These are phyloP conservation scores for Pseudomugil tenellus DNA, from an alignment of 2,797 vertebrate species.

Conservation along the genomic window DNA sequence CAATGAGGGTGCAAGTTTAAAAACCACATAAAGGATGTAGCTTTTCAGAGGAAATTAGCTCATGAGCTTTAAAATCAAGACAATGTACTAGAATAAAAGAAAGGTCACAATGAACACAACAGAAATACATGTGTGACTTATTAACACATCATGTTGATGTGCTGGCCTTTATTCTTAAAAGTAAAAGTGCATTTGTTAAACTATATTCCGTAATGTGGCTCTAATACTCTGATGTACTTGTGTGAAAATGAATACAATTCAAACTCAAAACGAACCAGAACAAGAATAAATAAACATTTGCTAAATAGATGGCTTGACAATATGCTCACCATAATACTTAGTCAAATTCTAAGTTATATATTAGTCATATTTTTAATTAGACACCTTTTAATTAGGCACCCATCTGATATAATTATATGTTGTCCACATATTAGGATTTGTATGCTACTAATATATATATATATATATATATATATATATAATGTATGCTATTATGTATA, in stretches of 20 bases:
- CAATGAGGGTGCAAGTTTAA: slow-evolving; percentile 5
- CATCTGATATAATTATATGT: neutral
- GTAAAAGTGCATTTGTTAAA: neutral
- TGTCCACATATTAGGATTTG: neutral
- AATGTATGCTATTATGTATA: slow-evolving; percentile 4
- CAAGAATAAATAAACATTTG: too few relatives aligned
- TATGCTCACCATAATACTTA: neutral
- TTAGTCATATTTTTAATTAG: neutral
- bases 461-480: too few relatives aligned
- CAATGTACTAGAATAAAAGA: slow-evolving; percentile 1
- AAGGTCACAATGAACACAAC: neutral
- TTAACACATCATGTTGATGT: neutral
- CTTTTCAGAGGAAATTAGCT: neutral
- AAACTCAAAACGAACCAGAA: neutral
- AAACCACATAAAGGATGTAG: neutral
- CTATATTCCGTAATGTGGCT: neutral
- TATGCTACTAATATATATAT: too few relatives aligned
- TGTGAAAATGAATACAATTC: neutral
- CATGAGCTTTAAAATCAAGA: slow-evolving; percentile 1
- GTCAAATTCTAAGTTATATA: neutral
- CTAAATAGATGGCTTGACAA: too few relatives aligned
- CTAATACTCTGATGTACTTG: neutral
- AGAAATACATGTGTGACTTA: neutral
- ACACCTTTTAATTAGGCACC: neutral
- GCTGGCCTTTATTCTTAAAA: neutral